Percentiles rank a stretch among this genome's conserved stretches.
phyloP scores from a whole-genome alignment of 2,113 vertebrate genomes.

The Ammodramus savannarum region DNA sequence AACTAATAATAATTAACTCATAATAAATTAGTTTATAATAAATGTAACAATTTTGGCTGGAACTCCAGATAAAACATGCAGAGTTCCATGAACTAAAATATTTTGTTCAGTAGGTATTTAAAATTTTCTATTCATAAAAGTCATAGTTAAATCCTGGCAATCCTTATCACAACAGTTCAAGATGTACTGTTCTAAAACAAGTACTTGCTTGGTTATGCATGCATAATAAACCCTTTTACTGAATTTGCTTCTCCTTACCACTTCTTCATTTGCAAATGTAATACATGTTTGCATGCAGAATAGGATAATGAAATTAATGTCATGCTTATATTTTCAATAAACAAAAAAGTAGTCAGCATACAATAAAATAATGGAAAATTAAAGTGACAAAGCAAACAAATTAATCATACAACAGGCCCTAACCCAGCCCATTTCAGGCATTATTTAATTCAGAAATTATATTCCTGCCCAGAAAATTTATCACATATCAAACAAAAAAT shows the following conservation, averaged over 20 bases:
- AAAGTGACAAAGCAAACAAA: conserved; percentile 30
- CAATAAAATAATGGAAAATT: conserved; percentile 15
- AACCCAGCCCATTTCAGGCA: neutral
- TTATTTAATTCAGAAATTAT: neutral
- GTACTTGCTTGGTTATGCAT: conserved; percentile 7
- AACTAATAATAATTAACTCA: neutral
- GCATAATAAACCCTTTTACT: conserved; percentile 4
- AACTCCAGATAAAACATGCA: neutral
- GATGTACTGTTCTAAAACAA: conserved; percentile 45
- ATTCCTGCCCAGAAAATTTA: neutral
- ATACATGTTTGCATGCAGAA: neutral
- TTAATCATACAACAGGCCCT: neutral
- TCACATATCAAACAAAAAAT: neutral
- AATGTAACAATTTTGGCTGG: neutral
- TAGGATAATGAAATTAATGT: conserved; percentile 57
- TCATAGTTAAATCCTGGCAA: conserved; percentile 44
- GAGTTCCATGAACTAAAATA: conserved; percentile 1
- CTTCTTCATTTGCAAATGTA: conserved; percentile 35
- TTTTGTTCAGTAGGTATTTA: conserved; percentile 9
- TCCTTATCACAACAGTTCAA: conserved; percentile 37
- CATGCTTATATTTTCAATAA: conserved; percentile 11
- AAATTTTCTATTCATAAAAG: conserved; percentile 51
- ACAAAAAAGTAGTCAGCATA: conserved; percentile 8
- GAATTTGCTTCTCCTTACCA: conserved; percentile 22
- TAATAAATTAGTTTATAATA: neutral